Conservation (phyloP, 1,140 invertebrate species). For the Zeugodacus cucurbitae region DNA sequence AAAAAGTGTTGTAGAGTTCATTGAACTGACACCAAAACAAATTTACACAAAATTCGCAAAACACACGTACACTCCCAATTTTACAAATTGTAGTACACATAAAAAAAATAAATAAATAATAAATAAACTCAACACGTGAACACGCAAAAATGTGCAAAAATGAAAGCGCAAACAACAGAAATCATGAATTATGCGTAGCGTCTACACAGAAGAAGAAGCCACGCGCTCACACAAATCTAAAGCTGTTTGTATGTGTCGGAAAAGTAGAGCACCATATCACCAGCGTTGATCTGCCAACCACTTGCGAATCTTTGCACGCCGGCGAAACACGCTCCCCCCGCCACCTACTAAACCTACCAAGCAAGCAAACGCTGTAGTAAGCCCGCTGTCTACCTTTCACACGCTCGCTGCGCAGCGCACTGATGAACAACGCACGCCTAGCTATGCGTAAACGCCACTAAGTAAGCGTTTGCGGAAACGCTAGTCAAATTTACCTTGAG, state of each 20-base stretch:
- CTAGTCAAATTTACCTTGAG: slow-evolving; percentile 31
- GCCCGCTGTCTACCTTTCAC: background rate
- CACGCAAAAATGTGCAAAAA: background rate
- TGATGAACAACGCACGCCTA: background rate
- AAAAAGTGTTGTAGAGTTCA: background rate
- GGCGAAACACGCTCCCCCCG: background rate
- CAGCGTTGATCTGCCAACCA: background rate
- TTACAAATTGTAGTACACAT: background rate
- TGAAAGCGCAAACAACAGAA: background rate
- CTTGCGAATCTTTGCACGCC: background rate
- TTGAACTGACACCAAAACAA: background rate
- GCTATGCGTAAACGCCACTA: background rate
- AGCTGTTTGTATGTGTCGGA: background rate
- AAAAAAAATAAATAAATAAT: background rate
- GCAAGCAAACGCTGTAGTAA: background rate
- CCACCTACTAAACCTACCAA: background rate
- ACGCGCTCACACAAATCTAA: background rate
- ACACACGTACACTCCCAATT: background rate
- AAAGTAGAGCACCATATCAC: background rate
- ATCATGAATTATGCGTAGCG: background rate
- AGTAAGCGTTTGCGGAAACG: background rate
- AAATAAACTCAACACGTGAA: slow-evolving; percentile 31
- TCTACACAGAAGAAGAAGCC: background rate
- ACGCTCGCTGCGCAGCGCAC: background rate
- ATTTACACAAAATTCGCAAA: background rate